These are phyloP conservation scores for Alviniconcha marisindica DNA, from an alignment of 1,140 invertebrate genomes.

Conservation along the genomic window DNA sequence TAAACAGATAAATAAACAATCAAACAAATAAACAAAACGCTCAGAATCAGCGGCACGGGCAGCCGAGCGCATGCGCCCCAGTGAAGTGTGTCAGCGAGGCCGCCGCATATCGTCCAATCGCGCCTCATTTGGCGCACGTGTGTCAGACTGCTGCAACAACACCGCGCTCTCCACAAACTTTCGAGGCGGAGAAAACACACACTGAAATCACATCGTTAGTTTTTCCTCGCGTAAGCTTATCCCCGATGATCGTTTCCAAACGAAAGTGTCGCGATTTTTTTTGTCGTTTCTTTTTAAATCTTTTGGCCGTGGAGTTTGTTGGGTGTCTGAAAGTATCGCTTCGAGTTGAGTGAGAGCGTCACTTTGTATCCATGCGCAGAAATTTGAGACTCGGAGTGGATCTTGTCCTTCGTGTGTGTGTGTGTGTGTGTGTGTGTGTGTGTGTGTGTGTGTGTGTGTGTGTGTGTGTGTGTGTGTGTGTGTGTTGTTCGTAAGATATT, in stretches of 20 bases:
- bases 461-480: neutral
- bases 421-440: constrained; percentile 19
- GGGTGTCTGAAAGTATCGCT: neutral
- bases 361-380: neutral
- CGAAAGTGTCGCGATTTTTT: neutral
- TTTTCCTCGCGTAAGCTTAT: neutral
- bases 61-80: too few relatives aligned
- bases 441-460: neutral
- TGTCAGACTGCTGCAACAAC: constrained; percentile 17
- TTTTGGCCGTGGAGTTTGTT: neutral
- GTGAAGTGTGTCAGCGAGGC: too few relatives aligned
- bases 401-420: neutral
- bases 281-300: too few relatives aligned
- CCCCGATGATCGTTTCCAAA: neutral
- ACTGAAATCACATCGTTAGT: constrained; percentile 32
- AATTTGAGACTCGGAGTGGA: neutral
- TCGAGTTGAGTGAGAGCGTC: neutral
- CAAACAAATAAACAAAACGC: too few relatives aligned
- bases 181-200: constrained; percentile 22
- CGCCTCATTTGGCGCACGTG: too few relatives aligned
- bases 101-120: too few relatives aligned
- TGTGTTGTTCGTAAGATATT: neutral
- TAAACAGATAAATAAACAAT: too few relatives aligned
- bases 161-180: constrained; percentile 4
- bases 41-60: too few relatives aligned